Conservation (phyloP, 2,113 vertebrate species). For the Sinocyclocheilus grahami region DNA sequence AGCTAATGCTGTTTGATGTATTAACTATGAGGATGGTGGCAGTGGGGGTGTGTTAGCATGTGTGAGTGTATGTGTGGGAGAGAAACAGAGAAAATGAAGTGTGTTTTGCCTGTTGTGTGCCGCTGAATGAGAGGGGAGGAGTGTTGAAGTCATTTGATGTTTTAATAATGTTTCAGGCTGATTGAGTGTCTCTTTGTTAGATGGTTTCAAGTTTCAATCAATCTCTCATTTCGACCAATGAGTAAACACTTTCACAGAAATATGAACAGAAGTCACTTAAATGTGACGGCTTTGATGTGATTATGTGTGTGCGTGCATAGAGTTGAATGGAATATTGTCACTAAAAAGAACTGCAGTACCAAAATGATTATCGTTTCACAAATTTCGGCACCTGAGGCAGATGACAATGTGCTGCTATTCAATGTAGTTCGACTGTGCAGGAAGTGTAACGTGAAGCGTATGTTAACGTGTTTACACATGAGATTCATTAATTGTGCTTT, state of each 20-base stretch:
- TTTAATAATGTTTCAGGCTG: slow-evolving; percentile 75
- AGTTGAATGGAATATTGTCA: neutral
- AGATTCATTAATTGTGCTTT: slow-evolving; percentile 32
- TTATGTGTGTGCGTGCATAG: neutral
- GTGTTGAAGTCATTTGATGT: slow-evolving; percentile 73
- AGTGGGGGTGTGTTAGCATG: slow-evolving; percentile 39
- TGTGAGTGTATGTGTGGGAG: slow-evolving; percentile 41
- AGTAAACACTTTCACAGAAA: slow-evolving; percentile 68
- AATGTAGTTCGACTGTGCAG: neutral
- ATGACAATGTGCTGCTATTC: slow-evolving; percentile 9
- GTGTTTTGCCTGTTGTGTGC: slow-evolving; percentile 23
- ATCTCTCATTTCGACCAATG: slow-evolving; percentile 69
- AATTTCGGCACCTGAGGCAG: neutral
- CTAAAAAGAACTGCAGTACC: neutral
- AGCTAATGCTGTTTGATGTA: slow-evolving; percentile 81
- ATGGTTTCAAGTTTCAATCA: slow-evolving; percentile 69
- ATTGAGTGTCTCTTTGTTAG: slow-evolving; percentile 68
- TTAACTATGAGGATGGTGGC: slow-evolving; percentile 77
- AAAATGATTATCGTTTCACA: neutral
- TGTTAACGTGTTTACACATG: slow-evolving; percentile 14
- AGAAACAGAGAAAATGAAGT: slow-evolving; percentile 27
- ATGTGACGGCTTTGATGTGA: slow-evolving; percentile 31
- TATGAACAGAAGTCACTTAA: slow-evolving; percentile 62
- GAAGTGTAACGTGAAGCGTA: slow-evolving; percentile 25
- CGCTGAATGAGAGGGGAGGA: slow-evolving; percentile 55